Base-by-base conservation (phyloP, 2,797 vertebrate species). In the Tinamus major region DNA sequence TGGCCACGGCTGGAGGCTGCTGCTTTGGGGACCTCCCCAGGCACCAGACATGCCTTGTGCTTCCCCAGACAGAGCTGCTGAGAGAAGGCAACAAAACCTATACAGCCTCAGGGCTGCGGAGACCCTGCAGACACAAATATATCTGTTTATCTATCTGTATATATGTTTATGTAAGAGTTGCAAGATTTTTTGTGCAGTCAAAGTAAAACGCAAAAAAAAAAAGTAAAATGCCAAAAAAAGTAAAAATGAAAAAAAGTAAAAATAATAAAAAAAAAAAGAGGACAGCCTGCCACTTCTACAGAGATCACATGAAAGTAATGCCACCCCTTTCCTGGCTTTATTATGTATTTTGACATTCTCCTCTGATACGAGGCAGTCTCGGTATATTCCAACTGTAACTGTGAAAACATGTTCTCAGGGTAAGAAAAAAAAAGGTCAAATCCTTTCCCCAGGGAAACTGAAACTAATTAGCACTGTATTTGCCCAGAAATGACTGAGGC, bases 391-490 rank as follows among this genome's bases (percentile, higher is more conserved):
- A 41, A 89, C 86, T 84, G 74, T 53, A 91, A 84, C 74, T 74
- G 64, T 77, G 74, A 91, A 93, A 93, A 93, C 7, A 8, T 42
- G 6, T 80, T 89, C 71, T 70, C 18, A 44, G 37, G 18, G 14
- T n/a, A 74, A 70, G 37, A 27, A 55, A 68, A 10, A 26, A 12
- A 70, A 68, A 53, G 29, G 68, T 68, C 63, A 82, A 46, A 77
- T 35, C 46, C 31, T 84, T 93, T 95, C 74, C 76, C 51, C 4
- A 14, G 72, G 79, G 87, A 92, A 90, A 37, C 0, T 72, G 65
- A 87, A 84, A 81, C 72, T 82, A 93, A 96, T 94, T 93, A 95
- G 41, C 42, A 58, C 31, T 41, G 10, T 53, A 27, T 84, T 92
- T 90, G 44, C 46, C 33, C 48, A 67, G 42, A 93, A 94, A 85